Evolutionary conservation across 2,888 invertebrate genomes (phyloP).

Genomic region (Erebia palarica): DNA sequence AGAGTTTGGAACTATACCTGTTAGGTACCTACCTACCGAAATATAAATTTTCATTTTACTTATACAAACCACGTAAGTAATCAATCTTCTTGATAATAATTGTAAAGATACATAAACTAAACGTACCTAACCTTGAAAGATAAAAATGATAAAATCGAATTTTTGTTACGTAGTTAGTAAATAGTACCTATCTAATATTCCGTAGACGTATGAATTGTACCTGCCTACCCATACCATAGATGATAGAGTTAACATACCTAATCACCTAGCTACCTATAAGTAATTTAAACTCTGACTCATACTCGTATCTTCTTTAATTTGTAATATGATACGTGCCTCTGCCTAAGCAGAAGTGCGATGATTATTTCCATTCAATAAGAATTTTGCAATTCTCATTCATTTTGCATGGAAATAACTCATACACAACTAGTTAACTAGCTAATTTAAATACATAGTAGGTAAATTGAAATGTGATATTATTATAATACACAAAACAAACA

Average conservation of each 20-base stretch:
- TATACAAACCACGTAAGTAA: constrained; percentile 7
- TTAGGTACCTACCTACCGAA: background rate
- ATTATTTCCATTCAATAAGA: background rate
- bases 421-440: background rate
- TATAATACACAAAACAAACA: background rate
- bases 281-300: no score
- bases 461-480: background rate
- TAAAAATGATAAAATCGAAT: constrained; percentile 16
- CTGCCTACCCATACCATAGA: no score
- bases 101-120: background rate
- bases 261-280: no score
- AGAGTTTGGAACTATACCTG: background rate
- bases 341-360: background rate
- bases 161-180: background rate
- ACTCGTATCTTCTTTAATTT: background rate
- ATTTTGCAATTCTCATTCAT: background rate
- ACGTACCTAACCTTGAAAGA: constrained; percentile 19
- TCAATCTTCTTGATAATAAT: constrained; percentile 18
- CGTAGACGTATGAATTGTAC: background rate
- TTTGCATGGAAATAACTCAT: background rate
- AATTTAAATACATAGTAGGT: background rate
- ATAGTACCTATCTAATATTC: background rate
- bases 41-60: background rate
- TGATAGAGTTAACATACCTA: no score
- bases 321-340: constrained; percentile 14